Conservation (phyloP, 2,888 invertebrate species). For the Eupithecia tripunctaria region DNA sequence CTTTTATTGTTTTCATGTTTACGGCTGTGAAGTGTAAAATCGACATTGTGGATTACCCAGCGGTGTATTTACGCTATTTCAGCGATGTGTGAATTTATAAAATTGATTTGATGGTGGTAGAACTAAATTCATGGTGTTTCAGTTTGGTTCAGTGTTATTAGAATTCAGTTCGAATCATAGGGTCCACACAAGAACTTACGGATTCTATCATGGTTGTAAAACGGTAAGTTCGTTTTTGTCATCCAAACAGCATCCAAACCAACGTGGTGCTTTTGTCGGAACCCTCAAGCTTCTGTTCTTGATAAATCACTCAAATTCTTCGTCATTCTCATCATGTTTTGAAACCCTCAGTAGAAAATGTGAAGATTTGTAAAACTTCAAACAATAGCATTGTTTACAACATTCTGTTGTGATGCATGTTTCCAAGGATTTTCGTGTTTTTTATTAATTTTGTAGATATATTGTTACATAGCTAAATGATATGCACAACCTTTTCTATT, state of each 20-base stretch:
- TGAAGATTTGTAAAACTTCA: background rate
- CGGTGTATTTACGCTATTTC: constrained; percentile 76
- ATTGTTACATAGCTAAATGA: background rate
- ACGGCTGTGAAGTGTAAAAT: constrained; percentile 73
- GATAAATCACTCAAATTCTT: background rate
- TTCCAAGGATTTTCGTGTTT: constrained; percentile 2
- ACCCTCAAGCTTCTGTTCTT: background rate
- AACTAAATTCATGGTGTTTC: constrained; percentile 81
- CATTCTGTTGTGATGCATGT: constrained; percentile 14
- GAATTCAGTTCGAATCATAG: constrained; percentile 82
- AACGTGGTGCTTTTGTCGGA: constrained; percentile 47
- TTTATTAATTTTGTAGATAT: background rate
- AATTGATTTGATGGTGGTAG: constrained; percentile 79
- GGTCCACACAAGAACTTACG: constrained; percentile 84
- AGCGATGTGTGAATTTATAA: constrained; percentile 80
- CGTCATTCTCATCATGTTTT: background rate
- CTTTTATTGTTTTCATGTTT: constrained; percentile 61
- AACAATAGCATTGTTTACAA: constrained; percentile 19
- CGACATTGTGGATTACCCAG: constrained; percentile 73
- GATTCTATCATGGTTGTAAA: constrained; percentile 85
- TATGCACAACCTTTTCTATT: background rate
- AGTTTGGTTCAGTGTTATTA: constrained; percentile 76
- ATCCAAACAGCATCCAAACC: constrained; percentile 19
- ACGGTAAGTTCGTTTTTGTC: constrained; percentile 71
- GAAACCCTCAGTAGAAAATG: background rate